Evolutionary conservation across 2,113 vertebrate genomes (phyloP), one percentile per base, ranked within the genome.

Genomic region (Pterophyllum scalare): DNA sequence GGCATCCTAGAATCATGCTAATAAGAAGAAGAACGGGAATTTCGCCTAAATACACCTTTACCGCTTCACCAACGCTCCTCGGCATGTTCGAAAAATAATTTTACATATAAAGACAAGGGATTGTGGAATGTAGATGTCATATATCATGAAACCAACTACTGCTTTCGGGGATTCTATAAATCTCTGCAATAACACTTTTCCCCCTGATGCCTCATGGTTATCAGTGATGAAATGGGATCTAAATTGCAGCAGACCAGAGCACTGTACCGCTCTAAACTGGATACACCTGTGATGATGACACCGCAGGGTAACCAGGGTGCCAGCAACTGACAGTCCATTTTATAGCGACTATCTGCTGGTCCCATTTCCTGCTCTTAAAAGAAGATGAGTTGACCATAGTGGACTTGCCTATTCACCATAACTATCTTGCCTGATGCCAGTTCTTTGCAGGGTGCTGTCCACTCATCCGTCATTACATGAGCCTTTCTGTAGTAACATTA

Each of bases 401-500:
- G 80, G 89, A 91, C 88, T 83, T 75, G 67, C 67, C 82, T 92
- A 79, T 92, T 89, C 83, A 65, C 88, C 61, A 77, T 46, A 35
- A 49, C 75, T 80, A 89, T 92, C 89, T 89, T 56, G 46, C 58
- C 82, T 87, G 46, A 89, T 88, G 78, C 84, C 81, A 67, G 72
- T 84, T 91, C 82, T 92, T 93, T 89, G 90, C 84, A 93, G 87
- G 88, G 74, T 72, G 52, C 82, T 52, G 82, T 93, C 87, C 90
- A 92, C 92, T 94, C 88, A 91, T 90, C 89, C 40, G 65, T 95
- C 93, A 94, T 93, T 94, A 94, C 88, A 86, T 79, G 40, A 74
- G 74, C 92, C 85, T 89, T 88, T 94, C 90, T 89, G 79, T 89
- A 84, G 92, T 93, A 94, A 95, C 93, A 95, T 96, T 94, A 96